Conservation (phyloP, 2,888 invertebrate species). For the Drosophila quinaria region DNA sequence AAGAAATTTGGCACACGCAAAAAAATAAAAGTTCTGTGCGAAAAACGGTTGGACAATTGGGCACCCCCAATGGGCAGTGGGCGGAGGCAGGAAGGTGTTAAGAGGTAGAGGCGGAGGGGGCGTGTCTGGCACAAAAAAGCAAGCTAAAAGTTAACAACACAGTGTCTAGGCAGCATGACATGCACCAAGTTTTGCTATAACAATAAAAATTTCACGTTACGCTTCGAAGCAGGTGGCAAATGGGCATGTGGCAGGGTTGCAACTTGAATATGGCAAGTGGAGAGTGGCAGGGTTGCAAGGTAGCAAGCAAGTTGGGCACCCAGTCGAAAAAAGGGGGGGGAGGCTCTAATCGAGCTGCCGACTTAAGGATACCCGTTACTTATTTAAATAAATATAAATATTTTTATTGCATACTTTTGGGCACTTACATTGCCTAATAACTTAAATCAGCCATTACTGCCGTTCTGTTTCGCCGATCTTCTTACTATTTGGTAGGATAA, state of each 20-base stretch:
- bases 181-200: constrained; percentile 64
- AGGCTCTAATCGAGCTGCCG: no score
- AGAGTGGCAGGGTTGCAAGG: not conserved
- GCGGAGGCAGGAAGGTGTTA: not conserved
- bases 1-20: constrained; percentile 1
- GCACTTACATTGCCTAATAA: no score
- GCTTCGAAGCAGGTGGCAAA: constrained; percentile 44
- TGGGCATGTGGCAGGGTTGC: not conserved
- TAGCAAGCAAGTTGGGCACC: constrained; percentile 18
- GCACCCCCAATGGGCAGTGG: not conserved
- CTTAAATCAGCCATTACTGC: no score
- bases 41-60: constrained; percentile 25
- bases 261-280: no score
- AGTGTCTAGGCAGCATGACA: constrained; percentile 69
- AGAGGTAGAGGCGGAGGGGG: not conserved
- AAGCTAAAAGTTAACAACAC: constrained; percentile 67
- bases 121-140: constrained; percentile 48
- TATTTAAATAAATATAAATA: no score
- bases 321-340: no score
- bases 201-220: constrained; percentile 76
- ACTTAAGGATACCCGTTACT: no score
- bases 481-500: no score
- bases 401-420: no score
- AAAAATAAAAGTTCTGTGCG: constrained; percentile 18
- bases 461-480: no score